Evolutionary conservation across 2,797 vertebrate genomes (phyloP).

Genomic region (Limosa lapponica): DNA sequence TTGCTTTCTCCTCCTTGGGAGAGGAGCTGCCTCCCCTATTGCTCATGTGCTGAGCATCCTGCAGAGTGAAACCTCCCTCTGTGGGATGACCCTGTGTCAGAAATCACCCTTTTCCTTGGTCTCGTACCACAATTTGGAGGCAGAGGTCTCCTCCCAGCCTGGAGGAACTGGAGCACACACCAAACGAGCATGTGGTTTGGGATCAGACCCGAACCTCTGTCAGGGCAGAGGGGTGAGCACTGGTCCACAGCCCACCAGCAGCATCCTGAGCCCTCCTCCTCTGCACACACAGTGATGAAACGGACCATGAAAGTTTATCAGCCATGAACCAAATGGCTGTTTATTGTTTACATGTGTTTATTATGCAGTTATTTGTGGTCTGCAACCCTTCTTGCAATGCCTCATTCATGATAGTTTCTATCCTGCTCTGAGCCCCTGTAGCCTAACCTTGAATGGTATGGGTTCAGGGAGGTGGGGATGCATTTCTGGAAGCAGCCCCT

Average conservation of each 20-base stretch:
- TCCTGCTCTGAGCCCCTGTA: neutral
- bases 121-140: neutral
- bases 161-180: neutral
- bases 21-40: neutral
- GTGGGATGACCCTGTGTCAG: accelerated
- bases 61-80: neutral
- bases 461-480: accelerated
- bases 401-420: accelerated
- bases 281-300: neutral
- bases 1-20: neutral
- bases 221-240: neutral
- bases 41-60: neutral
- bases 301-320: slow-evolving; percentile 49
- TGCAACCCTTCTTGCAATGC: neutral
- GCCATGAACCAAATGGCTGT: slow-evolving; percentile 48
- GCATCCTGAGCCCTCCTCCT: neutral
- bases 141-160: neutral
- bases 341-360: slow-evolving; percentile 37
- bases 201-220: too few species aligned
- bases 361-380: slow-evolving; percentile 28
- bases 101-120: neutral
- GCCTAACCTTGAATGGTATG: accelerated
- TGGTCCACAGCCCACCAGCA: neutral
- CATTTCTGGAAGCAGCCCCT: neutral
- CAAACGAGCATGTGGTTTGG: accelerated